Evolutionary conservation across 2,888 invertebrate species (phyloP).

Genomic region (Cheilosia vulpina): DNA sequence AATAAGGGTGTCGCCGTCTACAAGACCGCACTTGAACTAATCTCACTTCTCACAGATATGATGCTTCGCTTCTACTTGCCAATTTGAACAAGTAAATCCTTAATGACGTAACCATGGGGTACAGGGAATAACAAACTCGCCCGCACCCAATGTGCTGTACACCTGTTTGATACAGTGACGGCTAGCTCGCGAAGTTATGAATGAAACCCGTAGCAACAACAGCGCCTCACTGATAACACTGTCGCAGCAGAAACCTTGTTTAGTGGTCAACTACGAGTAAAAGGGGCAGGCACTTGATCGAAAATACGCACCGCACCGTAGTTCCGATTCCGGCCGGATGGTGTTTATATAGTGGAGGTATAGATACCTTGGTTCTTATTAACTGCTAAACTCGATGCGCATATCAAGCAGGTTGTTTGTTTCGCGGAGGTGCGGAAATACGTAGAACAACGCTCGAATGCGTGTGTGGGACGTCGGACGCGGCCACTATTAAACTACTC

Average conservation of each 20-base stretch:
- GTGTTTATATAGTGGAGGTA: neutral
- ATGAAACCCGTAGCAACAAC: constrained; percentile 46
- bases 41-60: constrained; percentile 37
- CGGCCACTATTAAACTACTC: constrained; percentile 23
- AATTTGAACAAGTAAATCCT: constrained; percentile 53
- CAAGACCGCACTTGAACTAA: constrained; percentile 52
- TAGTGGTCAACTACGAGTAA: constrained; percentile 5
- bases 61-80: constrained; percentile 32
- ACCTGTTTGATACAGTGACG: constrained; percentile 52
- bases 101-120: constrained; percentile 60
- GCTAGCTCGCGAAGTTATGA: constrained; percentile 44
- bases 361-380: constrained; percentile 5
- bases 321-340: constrained; percentile 36
- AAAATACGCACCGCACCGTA: constrained; percentile 31
- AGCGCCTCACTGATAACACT: neutral
- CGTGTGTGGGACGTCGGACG: neutral
- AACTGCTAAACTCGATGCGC: constrained; percentile 8
- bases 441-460: neutral
- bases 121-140: constrained; percentile 12
- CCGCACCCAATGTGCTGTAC: constrained; percentile 16
- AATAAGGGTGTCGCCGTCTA: constrained; percentile 30
- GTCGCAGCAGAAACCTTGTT: constrained; percentile 4
- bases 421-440: neutral
- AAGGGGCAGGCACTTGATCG: constrained; percentile 20
- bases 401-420: neutral